Base-by-base conservation (phyloP, 2,888 invertebrate species). In the Oligia latruncula region DNA sequence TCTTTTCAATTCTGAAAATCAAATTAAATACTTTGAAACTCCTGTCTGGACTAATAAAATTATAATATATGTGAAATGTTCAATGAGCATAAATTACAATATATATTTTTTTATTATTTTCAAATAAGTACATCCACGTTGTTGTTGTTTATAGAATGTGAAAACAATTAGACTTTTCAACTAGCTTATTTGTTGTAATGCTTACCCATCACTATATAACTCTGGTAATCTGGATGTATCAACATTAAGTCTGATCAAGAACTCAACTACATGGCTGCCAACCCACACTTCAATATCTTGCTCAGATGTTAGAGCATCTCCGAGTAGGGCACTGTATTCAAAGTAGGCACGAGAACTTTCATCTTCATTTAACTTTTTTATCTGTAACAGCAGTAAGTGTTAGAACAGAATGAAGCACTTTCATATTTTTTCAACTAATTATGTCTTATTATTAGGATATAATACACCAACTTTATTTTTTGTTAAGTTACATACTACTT, bases 261-360 rank as follows among this genome's bases (percentile, higher is more conserved):
- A 98, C 91, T 97, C 97, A 0, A 97, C 97, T 52, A 96, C 93
- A 87, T 97, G 97, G 82, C 95, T 95, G n/a, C 97, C 97, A 8
- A 98, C 97, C 92, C 97, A 97, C 52, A 98, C 97, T 95, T 98
- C 98, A 74, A 98, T 95, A 91, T 98, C 97, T 80, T 97, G 95
- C 82, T 97, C 95, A 70, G 95, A 93, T 71, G 97, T 96, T 64
- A 97, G 93, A 35, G 97, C 94, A 88, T 97, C 96, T 35, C 97
- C 96, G 17, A 98, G 93, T 67, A 98, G 94, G n/a, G 97, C 97
- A 85, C 96, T 96, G 90, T 98, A 98, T 91, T 98, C 98, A 92
- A 97, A 96, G 83, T 97, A 96, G 2, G 98, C 96, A 80, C 97
- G 93, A 0, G 97, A 96, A 93, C 95, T 95, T 83, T 96, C 96